Evolutionary conservation across 2,888 invertebrate genomes (phyloP).

Genomic region (Operophtera brumata): DNA sequence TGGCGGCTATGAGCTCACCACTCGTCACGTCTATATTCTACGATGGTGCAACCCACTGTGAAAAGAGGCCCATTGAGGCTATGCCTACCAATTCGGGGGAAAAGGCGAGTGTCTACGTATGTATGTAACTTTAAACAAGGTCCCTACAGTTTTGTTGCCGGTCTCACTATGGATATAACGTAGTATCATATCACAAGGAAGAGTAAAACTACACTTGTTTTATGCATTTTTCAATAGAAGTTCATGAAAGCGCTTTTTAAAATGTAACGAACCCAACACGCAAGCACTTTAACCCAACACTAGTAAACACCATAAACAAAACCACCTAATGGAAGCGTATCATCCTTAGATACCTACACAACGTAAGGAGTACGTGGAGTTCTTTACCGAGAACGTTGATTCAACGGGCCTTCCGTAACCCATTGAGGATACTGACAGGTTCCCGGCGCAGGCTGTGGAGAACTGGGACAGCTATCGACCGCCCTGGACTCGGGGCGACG

Average conservation of each 20-base stretch:
- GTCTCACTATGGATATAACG: background rate
- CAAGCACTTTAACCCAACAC: background rate
- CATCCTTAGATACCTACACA: background rate
- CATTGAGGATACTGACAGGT: conserved; percentile 23
- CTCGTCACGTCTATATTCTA: too few relatives aligned
- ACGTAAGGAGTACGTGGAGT: background rate
- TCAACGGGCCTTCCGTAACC: conserved; percentile 31
- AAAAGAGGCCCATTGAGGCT: too few relatives aligned
- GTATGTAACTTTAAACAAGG: background rate
- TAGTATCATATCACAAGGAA: background rate
- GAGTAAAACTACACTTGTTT: too few relatives aligned
- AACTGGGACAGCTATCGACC: conserved; percentile 56
- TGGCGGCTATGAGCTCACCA: too few relatives aligned
- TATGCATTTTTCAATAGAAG: background rate
- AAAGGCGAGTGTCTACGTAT: too few relatives aligned
- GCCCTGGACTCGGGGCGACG: conserved; percentile 21
- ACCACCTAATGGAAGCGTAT: background rate
- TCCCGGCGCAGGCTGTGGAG: conserved; percentile 36
- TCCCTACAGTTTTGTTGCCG: background rate
- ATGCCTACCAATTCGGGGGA: too few relatives aligned
- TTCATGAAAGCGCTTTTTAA: background rate
- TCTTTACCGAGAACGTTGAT: background rate
- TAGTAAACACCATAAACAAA: background rate
- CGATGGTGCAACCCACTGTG: too few relatives aligned
- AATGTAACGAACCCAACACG: too few relatives aligned